These are phyloP conservation scores for Coelinius sp. DNA, from an alignment of 2,888 invertebrate genomes.

Conservation along the genomic window DNA sequence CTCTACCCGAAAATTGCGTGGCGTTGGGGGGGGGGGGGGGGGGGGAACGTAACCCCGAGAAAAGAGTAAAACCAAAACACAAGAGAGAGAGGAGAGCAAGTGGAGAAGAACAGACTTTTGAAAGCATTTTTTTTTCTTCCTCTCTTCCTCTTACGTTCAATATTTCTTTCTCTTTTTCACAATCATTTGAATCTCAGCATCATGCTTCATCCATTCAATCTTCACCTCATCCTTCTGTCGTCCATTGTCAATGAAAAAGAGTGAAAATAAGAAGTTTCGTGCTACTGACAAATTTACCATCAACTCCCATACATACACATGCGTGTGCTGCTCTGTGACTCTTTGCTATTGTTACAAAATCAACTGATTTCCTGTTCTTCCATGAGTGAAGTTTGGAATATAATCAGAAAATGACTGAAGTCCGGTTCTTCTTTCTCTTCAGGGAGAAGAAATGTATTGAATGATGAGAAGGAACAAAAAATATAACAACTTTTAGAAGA, in stretches of 20 bases:
- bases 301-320: slow-evolving; percentile 20
- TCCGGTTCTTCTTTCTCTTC: slow-evolving; percentile 31
- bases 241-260: slow-evolving; percentile 29
- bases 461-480: slow-evolving; percentile 33
- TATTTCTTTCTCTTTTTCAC: background rate
- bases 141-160: background rate
- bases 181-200: slow-evolving; percentile 24
- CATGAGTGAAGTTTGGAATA: slow-evolving; percentile 38
- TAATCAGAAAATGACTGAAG: slow-evolving; percentile 31
- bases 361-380: slow-evolving; percentile 38
- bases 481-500: slow-evolving; percentile 27
- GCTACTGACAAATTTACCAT: slow-evolving; percentile 5
- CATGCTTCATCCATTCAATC: slow-evolving; percentile 15
- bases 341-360: slow-evolving; percentile 43
- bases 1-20: slow-evolving; percentile 53
- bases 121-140: background rate
- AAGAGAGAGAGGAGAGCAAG: slow-evolving; percentile 10
- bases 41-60: background rate
- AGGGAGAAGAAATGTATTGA: slow-evolving; percentile 32
- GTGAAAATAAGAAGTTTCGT: slow-evolving; percentile 5
- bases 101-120: slow-evolving; percentile 6
- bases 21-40: background rate
- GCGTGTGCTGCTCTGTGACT: slow-evolving; percentile 13
- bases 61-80: slow-evolving; percentile 30
- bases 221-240: slow-evolving; percentile 9